Percentiles rank a stretch among this genome's conserved stretches.
phyloP scores from a whole-genome alignment of 2,888 invertebrate species.

The Megastigmus dorsalis region DNA sequence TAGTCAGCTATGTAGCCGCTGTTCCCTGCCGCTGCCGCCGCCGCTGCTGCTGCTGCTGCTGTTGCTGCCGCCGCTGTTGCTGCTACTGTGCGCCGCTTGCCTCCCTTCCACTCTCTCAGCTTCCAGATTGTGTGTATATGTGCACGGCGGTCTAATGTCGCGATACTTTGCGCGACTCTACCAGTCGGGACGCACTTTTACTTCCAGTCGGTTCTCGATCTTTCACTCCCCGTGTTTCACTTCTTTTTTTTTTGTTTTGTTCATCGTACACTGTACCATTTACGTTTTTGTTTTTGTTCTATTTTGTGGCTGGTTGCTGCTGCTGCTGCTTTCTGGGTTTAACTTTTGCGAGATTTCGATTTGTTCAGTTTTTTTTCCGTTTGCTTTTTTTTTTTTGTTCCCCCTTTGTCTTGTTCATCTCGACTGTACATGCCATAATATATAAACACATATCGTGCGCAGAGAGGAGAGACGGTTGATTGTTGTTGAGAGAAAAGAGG shows the following conservation, averaged over 20 bases:
- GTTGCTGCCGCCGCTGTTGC: neutral
- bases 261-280: no score
- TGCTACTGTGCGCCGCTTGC: neutral
- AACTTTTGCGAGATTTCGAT: no score
- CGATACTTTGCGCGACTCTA: neutral
- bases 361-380: neutral
- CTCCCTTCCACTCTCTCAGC: constrained; percentile 17
- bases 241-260: neutral
- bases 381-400: neutral
- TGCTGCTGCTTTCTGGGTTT: no score
- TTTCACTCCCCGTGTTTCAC: neutral
- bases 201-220: constrained; percentile 21
- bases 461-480: constrained; percentile 14
- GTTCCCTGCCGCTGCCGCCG: neutral
- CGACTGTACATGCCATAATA: neutral
- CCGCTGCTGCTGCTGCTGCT: constrained; percentile 1
- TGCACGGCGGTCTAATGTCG: constrained; percentile 21
- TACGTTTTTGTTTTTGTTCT: neutral
- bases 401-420: neutral
- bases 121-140: no score
- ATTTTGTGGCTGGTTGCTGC: neutral
- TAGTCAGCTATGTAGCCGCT: constrained; percentile 45
- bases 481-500: constrained; percentile 29
- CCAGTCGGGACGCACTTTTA: constrained; percentile 46
- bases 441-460: neutral